Conservation (phyloP, 2,797 vertebrate genomes). For the Onychomys torridus region DNA sequence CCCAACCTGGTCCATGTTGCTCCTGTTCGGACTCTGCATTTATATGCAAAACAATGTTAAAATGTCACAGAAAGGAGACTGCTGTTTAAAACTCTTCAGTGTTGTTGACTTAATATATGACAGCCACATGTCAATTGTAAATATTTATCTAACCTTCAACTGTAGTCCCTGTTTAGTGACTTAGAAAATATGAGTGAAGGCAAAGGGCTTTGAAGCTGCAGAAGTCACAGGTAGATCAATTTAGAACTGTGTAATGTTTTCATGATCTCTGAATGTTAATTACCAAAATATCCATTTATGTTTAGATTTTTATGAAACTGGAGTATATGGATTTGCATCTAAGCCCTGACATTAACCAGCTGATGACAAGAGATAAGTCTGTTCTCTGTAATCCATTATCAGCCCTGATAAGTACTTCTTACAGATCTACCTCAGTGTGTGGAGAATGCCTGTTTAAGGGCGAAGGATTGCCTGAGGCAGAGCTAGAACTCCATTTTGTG, state of each 20-base stretch:
- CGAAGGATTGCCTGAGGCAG: conserved; percentile 60
- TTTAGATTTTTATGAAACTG: conserved; percentile 68
- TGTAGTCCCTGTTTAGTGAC: background rate
- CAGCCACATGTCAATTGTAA: conserved; percentile 1
- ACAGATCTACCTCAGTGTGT: conserved; percentile 24
- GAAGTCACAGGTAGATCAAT: background rate
- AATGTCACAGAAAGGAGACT: conserved; percentile 36
- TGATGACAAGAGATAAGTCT: conserved; percentile 67
- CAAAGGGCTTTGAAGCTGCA: conserved; percentile 22
- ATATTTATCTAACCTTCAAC: conserved; percentile 32
- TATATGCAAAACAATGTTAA: conserved; percentile 44
- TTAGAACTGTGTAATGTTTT: conserved; percentile 39
- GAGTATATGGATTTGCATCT: conserved; percentile 62
- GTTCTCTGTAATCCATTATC: conserved; percentile 68
- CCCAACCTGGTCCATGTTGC: background rate
- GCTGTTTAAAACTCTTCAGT: conserved; percentile 42
- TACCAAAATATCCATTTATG: conserved; percentile 34
- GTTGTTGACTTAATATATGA: conserved; percentile 14
- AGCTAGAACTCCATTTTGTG: conserved; percentile 63
- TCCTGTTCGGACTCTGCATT: conserved; percentile 13
- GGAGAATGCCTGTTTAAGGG: conserved; percentile 38
- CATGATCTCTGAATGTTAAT: conserved; percentile 45
- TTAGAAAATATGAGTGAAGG: conserved; percentile 58
- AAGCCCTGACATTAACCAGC: conserved; percentile 69
- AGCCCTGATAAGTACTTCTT: conserved; percentile 63